phyloP scores from a whole-genome alignment of 2,888 invertebrate genomes.

The Drosophila niveifrons region DNA sequence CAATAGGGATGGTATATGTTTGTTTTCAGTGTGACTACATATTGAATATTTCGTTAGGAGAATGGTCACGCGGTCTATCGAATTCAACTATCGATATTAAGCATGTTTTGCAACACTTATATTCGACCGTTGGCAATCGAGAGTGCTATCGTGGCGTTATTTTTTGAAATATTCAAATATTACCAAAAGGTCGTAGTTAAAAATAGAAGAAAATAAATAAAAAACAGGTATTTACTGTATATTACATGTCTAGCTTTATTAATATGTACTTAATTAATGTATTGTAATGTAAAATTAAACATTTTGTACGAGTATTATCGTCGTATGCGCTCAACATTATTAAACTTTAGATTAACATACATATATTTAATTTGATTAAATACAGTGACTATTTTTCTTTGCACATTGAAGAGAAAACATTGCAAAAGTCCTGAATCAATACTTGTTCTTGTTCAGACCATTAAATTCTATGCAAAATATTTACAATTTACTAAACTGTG shows the following conservation, averaged over 20 bases:
- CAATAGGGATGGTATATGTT: background rate
- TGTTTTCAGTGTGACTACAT: background rate
- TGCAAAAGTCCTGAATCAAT: slow-evolving; percentile 66
- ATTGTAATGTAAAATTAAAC: slow-evolving; percentile 54
- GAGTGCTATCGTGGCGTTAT: too few relatives aligned
- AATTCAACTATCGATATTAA: slow-evolving; percentile 25
- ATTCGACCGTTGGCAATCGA: background rate
- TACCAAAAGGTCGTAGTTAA: too few relatives aligned
- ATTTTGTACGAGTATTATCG: slow-evolving; percentile 63
- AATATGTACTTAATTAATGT: slow-evolving; percentile 46
- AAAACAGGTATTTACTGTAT: slow-evolving; percentile 3
- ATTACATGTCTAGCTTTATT: slow-evolving; percentile 57
- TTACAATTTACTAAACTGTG: slow-evolving; percentile 74
- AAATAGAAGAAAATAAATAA: background rate
- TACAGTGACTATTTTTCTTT: slow-evolving; percentile 80
- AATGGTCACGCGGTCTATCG: background rate
- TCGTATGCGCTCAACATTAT: slow-evolving; percentile 61
- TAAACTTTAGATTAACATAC: slow-evolving; percentile 59
- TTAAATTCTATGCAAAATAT: slow-evolving; percentile 67
- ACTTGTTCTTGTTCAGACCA: slow-evolving; percentile 49
- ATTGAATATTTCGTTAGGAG: background rate
- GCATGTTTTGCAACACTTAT: slow-evolving; percentile 17
- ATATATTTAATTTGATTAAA: slow-evolving; percentile 79
- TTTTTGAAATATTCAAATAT: too few relatives aligned
- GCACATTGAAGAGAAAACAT: slow-evolving; percentile 73